phyloP scores from a whole-genome alignment of 2,797 vertebrate genomes.

The Coendou prehensilis region DNA sequence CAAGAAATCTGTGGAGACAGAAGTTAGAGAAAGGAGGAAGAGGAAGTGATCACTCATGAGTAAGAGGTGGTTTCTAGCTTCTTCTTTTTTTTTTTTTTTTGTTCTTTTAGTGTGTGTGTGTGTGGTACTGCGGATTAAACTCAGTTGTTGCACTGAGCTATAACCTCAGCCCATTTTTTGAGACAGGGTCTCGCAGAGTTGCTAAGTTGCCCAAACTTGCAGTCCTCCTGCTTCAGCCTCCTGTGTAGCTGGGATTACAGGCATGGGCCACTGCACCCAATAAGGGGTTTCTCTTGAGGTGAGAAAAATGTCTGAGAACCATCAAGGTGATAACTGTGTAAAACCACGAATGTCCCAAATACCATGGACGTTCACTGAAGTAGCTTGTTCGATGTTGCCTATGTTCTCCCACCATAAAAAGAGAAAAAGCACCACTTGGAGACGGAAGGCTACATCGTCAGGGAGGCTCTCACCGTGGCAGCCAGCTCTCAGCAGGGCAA shows the following conservation, averaged over 20 bases:
- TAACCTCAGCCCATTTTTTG: not conserved
- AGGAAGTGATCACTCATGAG: not conserved
- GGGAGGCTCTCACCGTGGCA: fast-evolving
- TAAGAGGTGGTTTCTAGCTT: not conserved
- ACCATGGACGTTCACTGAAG: not conserved
- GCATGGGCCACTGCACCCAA: not conserved
- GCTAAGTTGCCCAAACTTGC: not conserved
- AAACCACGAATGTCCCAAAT: not conserved
- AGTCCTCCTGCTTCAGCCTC: not conserved
- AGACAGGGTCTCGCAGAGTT: not conserved
- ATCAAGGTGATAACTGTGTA: not conserved
- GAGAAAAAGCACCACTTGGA: not conserved
- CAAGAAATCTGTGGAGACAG: not conserved
- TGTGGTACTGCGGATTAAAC: not conserved
- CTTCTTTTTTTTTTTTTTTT: not conserved
- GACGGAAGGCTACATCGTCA: not conserved
- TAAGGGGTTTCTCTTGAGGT: not conserved
- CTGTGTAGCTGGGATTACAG: not conserved
- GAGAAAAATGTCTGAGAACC: not conserved
- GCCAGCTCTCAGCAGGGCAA: not conserved
- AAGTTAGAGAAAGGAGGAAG: no score
- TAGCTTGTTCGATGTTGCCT: not conserved
- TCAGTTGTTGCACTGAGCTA: not conserved
- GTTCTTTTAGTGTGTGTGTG: not conserved
- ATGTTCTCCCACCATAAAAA: not conserved